Percentiles rank a stretch among this genome's conserved stretches.
phyloP scores from a whole-genome alignment of 2,113 vertebrate genomes.

The Caracal caracal region DNA sequence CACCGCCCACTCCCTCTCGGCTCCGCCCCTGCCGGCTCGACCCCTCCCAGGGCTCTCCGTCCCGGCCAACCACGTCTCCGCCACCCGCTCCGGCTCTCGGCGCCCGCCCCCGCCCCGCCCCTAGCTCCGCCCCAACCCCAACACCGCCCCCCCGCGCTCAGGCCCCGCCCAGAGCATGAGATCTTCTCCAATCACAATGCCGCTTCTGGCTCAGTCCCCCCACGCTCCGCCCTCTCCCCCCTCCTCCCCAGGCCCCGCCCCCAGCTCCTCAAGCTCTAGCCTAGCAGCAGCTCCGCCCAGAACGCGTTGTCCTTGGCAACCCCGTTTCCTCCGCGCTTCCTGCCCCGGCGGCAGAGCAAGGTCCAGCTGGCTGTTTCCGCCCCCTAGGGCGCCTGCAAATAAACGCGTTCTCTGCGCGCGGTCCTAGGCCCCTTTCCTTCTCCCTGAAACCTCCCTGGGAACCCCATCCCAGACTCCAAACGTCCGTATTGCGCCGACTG shows the following conservation, averaged over 20 bases:
- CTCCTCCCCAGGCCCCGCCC: constrained; percentile 46
- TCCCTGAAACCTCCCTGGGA: neutral
- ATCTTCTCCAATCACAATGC: constrained; percentile 29
- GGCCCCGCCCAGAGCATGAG: neutral
- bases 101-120: constrained; percentile 19
- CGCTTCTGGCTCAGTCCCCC: neutral
- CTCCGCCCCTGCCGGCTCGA: constrained; percentile 69
- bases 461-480: neutral
- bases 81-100: neutral
- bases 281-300: constrained; percentile 49
- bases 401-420: neutral
- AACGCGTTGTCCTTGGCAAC: constrained; percentile 79
- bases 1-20: constrained; percentile 70
- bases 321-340: neutral
- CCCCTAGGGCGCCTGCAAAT: neutral
- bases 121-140: neutral
- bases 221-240: neutral
- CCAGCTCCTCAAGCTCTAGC: neutral
- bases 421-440: neutral
- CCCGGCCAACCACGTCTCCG: constrained; percentile 71
- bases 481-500: neutral
- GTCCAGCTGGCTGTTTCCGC: neutral
- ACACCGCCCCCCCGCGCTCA: no score
- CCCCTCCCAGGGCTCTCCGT: constrained; percentile 46
- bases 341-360: neutral